Conservation (phyloP, 1,140 invertebrate genomes). For the Bombus polaris region DNA sequence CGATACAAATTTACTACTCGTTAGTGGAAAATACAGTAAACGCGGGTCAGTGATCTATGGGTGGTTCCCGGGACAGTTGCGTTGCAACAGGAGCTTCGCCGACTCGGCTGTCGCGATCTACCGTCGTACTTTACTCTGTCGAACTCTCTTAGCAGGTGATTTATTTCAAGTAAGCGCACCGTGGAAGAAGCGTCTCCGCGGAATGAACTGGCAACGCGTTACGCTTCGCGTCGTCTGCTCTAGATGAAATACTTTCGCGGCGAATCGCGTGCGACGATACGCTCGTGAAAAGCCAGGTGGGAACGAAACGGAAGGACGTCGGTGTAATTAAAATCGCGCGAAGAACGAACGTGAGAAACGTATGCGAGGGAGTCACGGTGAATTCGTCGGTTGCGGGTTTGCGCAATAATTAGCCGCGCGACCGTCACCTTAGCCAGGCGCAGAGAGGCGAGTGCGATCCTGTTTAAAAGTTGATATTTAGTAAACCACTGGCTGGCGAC, state of each 20-base stretch:
- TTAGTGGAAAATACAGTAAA: slow-evolving; percentile 62
- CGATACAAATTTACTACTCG: slow-evolving; percentile 67
- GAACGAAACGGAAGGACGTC: slow-evolving; percentile 15
- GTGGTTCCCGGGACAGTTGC: slow-evolving; percentile 23
- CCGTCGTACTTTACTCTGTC: slow-evolving; percentile 39
- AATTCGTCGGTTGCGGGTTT: not conserved
- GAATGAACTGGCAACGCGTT: slow-evolving; percentile 3
- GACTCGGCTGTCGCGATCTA: not conserved
- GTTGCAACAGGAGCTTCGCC: slow-evolving; percentile 15
- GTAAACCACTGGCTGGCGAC: slow-evolving; percentile 30
- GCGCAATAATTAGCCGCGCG: not conserved
- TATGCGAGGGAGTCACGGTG: not conserved
- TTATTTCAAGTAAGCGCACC: slow-evolving; percentile 5
- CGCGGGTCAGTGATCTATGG: slow-evolving; percentile 56
- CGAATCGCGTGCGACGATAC: not conserved
- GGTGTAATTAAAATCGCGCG: slow-evolving; percentile 20
- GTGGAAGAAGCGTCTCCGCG: not conserved
- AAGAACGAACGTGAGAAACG: slow-evolving; percentile 20
- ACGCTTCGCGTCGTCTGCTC: not conserved
- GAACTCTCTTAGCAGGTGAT: slow-evolving; percentile 35
- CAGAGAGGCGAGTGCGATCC: not conserved
- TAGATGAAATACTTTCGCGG: not conserved
- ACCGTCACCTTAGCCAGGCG: not conserved
- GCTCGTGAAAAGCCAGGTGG: not conserved
- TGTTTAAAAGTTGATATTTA: slow-evolving; percentile 64